Evolutionary conservation across 2,113 vertebrate species (phyloP).

Genomic region (Rhinogobius similis): DNA sequence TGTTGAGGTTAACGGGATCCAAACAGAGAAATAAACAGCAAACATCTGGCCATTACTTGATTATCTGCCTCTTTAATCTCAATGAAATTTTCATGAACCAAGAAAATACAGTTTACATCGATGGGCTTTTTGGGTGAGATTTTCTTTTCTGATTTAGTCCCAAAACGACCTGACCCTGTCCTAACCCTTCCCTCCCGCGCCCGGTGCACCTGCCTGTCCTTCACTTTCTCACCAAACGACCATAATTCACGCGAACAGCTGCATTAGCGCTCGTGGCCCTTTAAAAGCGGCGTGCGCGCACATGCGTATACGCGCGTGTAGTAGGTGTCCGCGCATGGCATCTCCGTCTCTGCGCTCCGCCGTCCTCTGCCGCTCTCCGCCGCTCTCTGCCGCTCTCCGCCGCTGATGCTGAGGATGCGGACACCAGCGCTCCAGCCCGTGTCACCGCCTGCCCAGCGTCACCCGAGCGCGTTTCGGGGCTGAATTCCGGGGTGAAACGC

Average conservation of each 20-base stretch:
- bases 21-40: too few relatives aligned
- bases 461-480: conserved; percentile 42
- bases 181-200: too few relatives aligned
- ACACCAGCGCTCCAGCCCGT: neutral
- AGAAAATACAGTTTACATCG: too few relatives aligned
- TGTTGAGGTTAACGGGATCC: too few relatives aligned
- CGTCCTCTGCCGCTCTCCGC: conserved; percentile 68
- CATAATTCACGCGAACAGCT: conserved; percentile 26
- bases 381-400: neutral
- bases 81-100: too few relatives aligned
- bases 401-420: conserved; percentile 62
- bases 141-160: too few relatives aligned
- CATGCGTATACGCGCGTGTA: conserved; percentile 50
- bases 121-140: too few relatives aligned
- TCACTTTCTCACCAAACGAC: neutral
- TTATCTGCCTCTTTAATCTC: too few relatives aligned
- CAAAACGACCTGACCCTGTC: too few relatives aligned
- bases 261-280: conserved; percentile 42
- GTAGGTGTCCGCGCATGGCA: conserved; percentile 67
- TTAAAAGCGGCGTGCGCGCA: conserved; percentile 48
- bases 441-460: conserved; percentile 23
- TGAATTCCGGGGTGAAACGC: conserved; percentile 55
- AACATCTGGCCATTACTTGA: too few relatives aligned
- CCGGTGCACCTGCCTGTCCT: neutral
- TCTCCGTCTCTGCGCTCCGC: conserved; percentile 50